phyloP scores from a whole-genome alignment of 2,113 vertebrate species.

The Epinephelus moara region DNA sequence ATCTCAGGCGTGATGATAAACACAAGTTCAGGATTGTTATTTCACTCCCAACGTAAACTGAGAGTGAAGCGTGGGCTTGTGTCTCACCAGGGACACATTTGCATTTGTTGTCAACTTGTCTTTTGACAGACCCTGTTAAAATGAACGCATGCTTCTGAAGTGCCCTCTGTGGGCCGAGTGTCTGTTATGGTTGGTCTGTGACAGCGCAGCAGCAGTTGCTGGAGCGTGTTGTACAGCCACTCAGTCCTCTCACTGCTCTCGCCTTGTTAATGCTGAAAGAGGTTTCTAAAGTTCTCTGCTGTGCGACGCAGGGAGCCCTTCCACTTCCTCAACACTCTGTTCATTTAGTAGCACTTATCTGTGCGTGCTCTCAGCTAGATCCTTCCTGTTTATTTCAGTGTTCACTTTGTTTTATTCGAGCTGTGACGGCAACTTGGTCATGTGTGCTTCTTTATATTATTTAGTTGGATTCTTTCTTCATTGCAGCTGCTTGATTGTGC shows the following conservation, averaged over 20 bases:
- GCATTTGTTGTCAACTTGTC: background rate
- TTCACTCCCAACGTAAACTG: background rate
- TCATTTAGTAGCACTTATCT: conserved; percentile 27
- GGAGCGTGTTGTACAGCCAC: conserved; percentile 28
- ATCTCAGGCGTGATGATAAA: background rate
- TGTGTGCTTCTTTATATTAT: background rate
- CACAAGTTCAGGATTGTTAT: background rate
- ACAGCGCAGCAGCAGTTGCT: conserved; percentile 6
- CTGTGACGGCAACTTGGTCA: conserved; percentile 14
- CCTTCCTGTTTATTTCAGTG: conserved; percentile 71
- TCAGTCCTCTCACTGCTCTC: conserved; percentile 29
- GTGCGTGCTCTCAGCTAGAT: conserved; percentile 50
- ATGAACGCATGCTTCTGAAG: background rate
- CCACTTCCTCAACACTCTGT: conserved; percentile 74
- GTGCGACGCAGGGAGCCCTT: conserved; percentile 57
- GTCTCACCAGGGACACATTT: background rate
- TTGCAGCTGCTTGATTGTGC: background rate
- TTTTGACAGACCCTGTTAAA: background rate
- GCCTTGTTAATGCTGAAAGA: conserved; percentile 67
- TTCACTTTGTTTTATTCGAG: conserved; percentile 20
- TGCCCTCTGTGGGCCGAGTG: conserved; percentile 3
- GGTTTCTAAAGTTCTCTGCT: conserved; percentile 57
- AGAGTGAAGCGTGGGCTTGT: background rate
- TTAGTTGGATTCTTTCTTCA: background rate
- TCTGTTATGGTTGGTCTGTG: background rate